A percentile compares a stretch with the other conserved stretches of the same genome.
phyloP scores from a whole-genome alignment of 2,113 vertebrate genomes.

The Muntiacus reevesi region DNA sequence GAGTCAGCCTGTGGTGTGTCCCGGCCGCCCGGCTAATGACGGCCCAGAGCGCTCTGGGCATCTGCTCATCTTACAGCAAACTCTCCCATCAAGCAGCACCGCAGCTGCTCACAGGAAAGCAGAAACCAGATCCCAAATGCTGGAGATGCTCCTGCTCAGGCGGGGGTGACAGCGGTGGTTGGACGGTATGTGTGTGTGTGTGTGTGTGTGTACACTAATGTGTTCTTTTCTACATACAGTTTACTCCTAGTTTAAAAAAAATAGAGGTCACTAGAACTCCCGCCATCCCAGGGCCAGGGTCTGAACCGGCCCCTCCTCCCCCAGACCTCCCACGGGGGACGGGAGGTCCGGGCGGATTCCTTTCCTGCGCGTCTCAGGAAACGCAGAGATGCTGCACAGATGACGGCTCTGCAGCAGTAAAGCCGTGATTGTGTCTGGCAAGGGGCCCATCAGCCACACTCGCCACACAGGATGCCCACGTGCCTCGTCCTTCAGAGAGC shows the following conservation, averaged over 20 bases:
- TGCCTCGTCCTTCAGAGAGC: background rate
- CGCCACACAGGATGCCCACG: background rate
- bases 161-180: background rate
- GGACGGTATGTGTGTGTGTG: background rate
- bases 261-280: background rate
- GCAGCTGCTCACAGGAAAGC: background rate
- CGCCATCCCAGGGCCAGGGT: background rate
- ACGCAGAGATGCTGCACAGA: slow-evolving; percentile 35
- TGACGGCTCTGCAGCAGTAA: background rate
- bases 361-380: slow-evolving; percentile 51
- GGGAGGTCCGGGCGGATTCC: slow-evolving; percentile 44
- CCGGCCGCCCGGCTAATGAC: background rate
- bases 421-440: slow-evolving; percentile 29
- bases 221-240: background rate
- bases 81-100: background rate
- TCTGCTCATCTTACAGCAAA: slow-evolving; percentile 28
- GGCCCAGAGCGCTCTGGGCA: background rate
- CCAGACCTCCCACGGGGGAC: slow-evolving; percentile 15
- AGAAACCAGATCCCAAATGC: slow-evolving; percentile 31
- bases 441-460: background rate
- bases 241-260: slow-evolving; percentile 1
- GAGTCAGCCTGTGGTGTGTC: background rate
- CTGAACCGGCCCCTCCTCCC: background rate
- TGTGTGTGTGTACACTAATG: background rate
- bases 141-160: slow-evolving; percentile 29